These are phyloP conservation scores for Trichomycterus rosablanca DNA, from an alignment of 2,113 vertebrate species.

Conservation along the genomic window DNA sequence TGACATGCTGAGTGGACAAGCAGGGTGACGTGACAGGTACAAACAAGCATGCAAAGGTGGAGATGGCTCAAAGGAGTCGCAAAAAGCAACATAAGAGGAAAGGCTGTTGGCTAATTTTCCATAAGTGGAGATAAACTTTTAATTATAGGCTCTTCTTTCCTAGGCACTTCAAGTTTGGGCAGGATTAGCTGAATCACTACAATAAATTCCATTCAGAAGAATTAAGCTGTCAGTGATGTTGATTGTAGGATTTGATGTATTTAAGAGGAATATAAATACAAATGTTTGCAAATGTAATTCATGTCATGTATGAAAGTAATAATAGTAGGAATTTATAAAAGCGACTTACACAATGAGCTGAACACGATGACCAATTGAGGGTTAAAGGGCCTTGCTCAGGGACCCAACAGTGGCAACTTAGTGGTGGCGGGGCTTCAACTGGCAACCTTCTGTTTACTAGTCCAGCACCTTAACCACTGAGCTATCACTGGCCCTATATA, in stretches of 20 bases:
- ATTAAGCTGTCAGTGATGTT: neutral
- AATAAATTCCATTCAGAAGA: neutral
- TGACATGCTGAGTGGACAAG: conserved; percentile 69
- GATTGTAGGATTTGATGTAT: no score
- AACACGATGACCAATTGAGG: no score
- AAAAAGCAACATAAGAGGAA: conserved; percentile 43
- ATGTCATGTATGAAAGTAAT: no score
- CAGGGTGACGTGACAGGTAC: conserved; percentile 67
- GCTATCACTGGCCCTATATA: no score
- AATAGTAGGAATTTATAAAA: no score
- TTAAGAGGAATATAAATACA: no score
- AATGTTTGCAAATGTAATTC: neutral
- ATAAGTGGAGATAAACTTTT: conserved; percentile 17
- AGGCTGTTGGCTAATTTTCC: conserved; percentile 27
- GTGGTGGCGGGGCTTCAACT: no score
- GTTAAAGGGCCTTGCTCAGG: no score
- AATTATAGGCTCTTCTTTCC: conserved; percentile 20
- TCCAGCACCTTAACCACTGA: no score
- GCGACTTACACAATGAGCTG: no score
- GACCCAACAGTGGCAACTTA: no score
- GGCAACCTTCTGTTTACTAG: no score
- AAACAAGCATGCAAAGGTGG: conserved; percentile 62
- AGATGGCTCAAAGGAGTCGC: conserved; percentile 49
- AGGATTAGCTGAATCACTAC: neutral
- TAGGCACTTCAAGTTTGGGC: conserved; percentile 1